Evolutionary conservation across 2,888 invertebrate species (phyloP), one percentile per base, ranked within the genome.

Genomic region (Heptascelio sp.): DNA sequence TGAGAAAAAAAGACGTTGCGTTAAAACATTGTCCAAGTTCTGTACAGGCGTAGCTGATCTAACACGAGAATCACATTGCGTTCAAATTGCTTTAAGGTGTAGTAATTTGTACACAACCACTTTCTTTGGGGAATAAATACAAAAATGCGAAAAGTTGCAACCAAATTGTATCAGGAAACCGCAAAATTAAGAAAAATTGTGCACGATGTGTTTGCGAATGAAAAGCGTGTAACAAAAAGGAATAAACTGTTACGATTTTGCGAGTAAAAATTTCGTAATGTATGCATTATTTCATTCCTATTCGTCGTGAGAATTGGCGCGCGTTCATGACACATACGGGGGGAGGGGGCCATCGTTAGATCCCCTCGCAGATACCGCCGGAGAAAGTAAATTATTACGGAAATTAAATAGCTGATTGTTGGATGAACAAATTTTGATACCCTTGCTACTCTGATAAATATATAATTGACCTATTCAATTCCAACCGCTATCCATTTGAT

Each of bases 261-360:
- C 40, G 62, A 23, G 57, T 19, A 59, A 65, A 65, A 59, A 34
- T 77, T 59, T 82, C 82, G 73, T 68, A 77, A 82, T 82, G 26
- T 55, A 34, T 62, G 64, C 78, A 68, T 73, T 82, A 82, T 78
- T 73, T 73, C 77, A 73, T 64, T 78, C 68, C 72, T 68, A 62
- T 77, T 71, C 64, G 68, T 68, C 82, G 77, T 82, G 82, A 82
- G 82, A 82, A 82, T 82, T 82, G 73, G 77, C 82, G 81, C 77
- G 75, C 76, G 65, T n/a, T n/a, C 71, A 77, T 59, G 65, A 71
- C 59, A 81, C 40, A 71, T 62, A 70, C 70, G 26, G n/a, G n/a
- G n/a, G n/a, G n/a, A n/a, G 30, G 64, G 13, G 3, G 26, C 64
- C 67, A 60, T 65, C 67, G 21, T 70, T 53, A 81, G 81, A 81